These are phyloP conservation scores for Ecliptopera silaceata DNA, from an alignment of 2,888 invertebrate genomes.

Conservation along the genomic window DNA sequence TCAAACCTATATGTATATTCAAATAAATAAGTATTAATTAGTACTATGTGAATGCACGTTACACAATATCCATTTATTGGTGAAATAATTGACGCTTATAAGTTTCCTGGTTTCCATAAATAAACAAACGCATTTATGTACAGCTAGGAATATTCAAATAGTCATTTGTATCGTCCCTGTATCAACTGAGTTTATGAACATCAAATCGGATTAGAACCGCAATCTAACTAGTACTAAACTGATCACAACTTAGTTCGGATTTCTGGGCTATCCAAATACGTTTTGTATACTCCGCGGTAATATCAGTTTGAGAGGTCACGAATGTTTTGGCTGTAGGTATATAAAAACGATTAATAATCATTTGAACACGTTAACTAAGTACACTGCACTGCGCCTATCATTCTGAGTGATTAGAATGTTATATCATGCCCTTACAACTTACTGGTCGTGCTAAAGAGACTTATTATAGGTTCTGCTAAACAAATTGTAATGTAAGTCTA, in stretches of 20 bases:
- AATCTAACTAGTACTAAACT: slow-evolving; percentile 54
- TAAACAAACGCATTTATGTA: slow-evolving; percentile 12
- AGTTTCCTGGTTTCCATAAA: background rate
- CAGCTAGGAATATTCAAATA: slow-evolving; percentile 39
- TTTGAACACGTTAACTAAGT: too few species aligned
- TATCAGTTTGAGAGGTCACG: background rate
- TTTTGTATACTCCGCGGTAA: background rate
- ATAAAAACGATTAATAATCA: too few species aligned
- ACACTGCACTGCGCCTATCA: too few species aligned
- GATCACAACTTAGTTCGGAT: slow-evolving; percentile 51
- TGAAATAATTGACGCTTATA: background rate
- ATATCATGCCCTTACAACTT: too few species aligned
- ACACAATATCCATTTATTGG: too few species aligned
- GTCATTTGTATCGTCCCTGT: slow-evolving; percentile 41
- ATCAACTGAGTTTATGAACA: slow-evolving; percentile 56
- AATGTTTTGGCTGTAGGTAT: background rate
- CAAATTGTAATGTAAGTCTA: background rate
- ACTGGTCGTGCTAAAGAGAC: too few species aligned
- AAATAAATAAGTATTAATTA: too few species aligned
- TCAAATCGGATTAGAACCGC: slow-evolving; percentile 58
- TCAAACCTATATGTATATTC: too few species aligned
- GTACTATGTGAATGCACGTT: too few species aligned
- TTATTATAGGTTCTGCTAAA: too few species aligned
- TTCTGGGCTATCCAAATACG: slow-evolving; percentile 29
- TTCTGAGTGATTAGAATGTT: too few species aligned